Base-by-base conservation (phyloP, 2,797 vertebrate species). In the Labroides dimidiatus region DNA sequence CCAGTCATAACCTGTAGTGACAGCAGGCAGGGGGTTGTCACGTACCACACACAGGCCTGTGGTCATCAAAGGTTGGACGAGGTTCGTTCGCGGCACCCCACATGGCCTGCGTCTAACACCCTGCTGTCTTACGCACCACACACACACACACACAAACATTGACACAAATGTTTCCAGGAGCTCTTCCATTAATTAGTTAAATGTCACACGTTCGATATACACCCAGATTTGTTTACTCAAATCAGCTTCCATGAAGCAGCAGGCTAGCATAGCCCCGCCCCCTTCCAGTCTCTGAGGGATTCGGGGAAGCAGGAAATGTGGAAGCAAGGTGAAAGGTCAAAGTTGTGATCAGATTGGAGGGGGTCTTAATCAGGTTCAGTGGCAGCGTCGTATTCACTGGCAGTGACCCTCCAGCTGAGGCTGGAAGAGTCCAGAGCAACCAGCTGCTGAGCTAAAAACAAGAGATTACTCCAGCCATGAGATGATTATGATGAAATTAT, bases 381-480 rank as follows among this genome's bases (percentile, higher is more conserved):
- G 19, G 59, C 58, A 72, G 74, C 70, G 6, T 60, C 68, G 65
- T 78, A 81, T 91, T 90, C 82, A 85, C 72, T 47, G 12, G 19
- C 64, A 27, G 33, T 67, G 71, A 88, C 87, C 72, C 65, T 64
- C 67, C 89, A 92, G 84, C 89, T 91, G 89, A 86, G 85, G 12
- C 75, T 27, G 62, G 69, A 78, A 75, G 56, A 73, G 43, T 67
- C 64, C 56, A 20, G 41, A 76, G 11, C 69, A 43, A 63, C 71
- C 85, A 89, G 78, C 88, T 91, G 86, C 48, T 48, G 62, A 61
- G 57, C 59, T 15, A 15, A 67, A 75, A 80, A 78, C 17, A 65
- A 52, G 16, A 37, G 57, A 67, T 74, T 45, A 63, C 16, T 45
- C 42, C 45, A 39, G 41, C 30, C 20, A 23, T 27, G 10, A 20